Evolutionary conservation across 2,888 invertebrate genomes (phyloP).

Genomic region (Drosophila planitibia): DNA sequence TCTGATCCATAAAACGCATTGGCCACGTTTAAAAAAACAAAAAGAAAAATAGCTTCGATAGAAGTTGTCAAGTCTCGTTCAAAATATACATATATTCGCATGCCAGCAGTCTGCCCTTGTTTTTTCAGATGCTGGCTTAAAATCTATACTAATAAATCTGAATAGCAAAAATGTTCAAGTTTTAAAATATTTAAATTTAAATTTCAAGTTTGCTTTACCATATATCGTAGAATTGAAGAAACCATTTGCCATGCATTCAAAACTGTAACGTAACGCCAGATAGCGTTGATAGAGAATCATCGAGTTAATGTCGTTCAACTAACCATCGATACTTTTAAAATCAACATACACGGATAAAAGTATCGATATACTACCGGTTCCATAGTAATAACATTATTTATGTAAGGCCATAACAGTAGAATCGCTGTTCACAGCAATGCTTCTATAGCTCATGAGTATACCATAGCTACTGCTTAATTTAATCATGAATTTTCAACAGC

Average conservation of each 20-base stretch:
- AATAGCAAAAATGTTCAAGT: constrained; percentile 13
- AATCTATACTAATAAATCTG: constrained; percentile 45
- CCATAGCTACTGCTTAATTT: neutral
- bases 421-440: neutral
- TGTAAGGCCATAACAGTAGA: neutral
- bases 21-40: constrained; percentile 10
- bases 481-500: neutral
- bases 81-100: constrained; percentile 10
- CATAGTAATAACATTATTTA: neutral
- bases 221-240: neutral
- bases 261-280: neutral
- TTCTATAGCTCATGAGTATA: neutral
- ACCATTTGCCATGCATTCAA: neutral
- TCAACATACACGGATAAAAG: neutral
- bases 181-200: neutral
- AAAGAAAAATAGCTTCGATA: constrained; percentile 4
- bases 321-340: neutral
- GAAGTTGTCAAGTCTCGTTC: constrained; percentile 18
- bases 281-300: neutral
- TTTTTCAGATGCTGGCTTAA: constrained; percentile 14
- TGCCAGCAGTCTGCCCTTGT: constrained; percentile 8
- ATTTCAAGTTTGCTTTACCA: too few species aligned
- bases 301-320: neutral
- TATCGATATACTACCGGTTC: neutral
- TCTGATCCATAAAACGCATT: constrained; percentile 9